phyloP scores from a whole-genome alignment of 2,113 vertebrate genomes.

The Apodemus speciosus region DNA sequence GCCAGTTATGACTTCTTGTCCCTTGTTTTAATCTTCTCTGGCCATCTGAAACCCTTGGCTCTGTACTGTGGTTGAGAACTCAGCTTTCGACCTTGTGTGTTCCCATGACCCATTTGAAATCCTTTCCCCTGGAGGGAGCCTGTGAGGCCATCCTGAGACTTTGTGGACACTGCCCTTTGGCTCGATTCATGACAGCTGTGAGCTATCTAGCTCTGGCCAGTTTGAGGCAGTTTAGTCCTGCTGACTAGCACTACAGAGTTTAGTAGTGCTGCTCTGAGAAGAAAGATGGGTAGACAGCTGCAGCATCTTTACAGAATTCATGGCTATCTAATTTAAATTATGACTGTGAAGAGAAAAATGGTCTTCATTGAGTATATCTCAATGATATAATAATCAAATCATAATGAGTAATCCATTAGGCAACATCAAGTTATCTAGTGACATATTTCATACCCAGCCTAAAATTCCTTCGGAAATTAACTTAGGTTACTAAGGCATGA shows the following conservation, averaged over 20 bases:
- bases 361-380: conserved; percentile 16
- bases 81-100: neutral
- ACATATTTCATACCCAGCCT: conserved; percentile 25
- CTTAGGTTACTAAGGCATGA: conserved; percentile 19
- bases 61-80: neutral
- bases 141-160: neutral
- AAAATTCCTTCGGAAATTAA: conserved; percentile 58
- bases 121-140: neutral
- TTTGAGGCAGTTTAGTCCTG: neutral
- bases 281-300: neutral
- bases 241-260: neutral
- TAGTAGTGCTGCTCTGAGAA: neutral
- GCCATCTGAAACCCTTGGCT: conserved; percentile 49
- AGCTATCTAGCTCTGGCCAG: neutral
- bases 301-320: neutral
- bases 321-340: conserved; percentile 25
- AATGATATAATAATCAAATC: conserved; percentile 48
- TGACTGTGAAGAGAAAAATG: conserved; percentile 41
- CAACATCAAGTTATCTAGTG: conserved; percentile 39
- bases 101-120: neutral
- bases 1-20: neutral
- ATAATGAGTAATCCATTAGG: neutral
- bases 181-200: neutral
- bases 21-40: conserved; percentile 27
- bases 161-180: neutral